Evolutionary conservation across 2,797 vertebrate species (phyloP), one percentile per base, ranked within the genome.

Genomic region (Pelodytes ibericus): DNA sequence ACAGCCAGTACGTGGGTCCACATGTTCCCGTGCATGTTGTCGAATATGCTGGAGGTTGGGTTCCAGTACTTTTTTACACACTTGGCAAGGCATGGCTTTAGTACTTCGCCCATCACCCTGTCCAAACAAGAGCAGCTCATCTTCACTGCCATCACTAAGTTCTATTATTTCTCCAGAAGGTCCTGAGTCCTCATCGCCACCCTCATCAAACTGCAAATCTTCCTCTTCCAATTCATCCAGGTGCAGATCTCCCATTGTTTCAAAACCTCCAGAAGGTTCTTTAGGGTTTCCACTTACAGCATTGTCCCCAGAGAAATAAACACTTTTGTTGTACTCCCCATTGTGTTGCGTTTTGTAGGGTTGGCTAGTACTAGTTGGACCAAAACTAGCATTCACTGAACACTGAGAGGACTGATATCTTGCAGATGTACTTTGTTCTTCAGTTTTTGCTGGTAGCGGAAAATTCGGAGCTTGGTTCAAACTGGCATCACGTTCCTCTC

Each of bases 171-270:
- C 92, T 66, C 92, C 91, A 0, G 90, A 80, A 0, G 91, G 87
- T 0, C 87, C 92, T 0, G 88, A 91, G 51, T 96, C 93, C n/a
- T 92, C 91, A 0, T 92, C 88, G 10, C 77, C 77, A 2, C 94
- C 92, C 0, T 98, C 96, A 80, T 96, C 97, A 49, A 96, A 92
- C 74, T 91, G 95, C 82, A 94, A 89, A n/a, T 96, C 93, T 0
- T 94, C 96, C 39, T 89, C 92, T 8, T 78, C 92, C 80, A 84
- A 70, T 39, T 90, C 84, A 2, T 89, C 92, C 60, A 93, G 87
- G 60, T 90, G 93, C 0, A 91, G 90, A 63, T 93, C 92, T 0
- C 88, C 88, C 86, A 87, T 83, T 62, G 83, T 88, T 68, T 89
- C 90, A 2, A 92, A 91, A 0, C 86, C 85, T 0, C 88, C 92